Base-by-base conservation (phyloP, 2,888 invertebrate species). In the Blastobasis lacticolella region DNA sequence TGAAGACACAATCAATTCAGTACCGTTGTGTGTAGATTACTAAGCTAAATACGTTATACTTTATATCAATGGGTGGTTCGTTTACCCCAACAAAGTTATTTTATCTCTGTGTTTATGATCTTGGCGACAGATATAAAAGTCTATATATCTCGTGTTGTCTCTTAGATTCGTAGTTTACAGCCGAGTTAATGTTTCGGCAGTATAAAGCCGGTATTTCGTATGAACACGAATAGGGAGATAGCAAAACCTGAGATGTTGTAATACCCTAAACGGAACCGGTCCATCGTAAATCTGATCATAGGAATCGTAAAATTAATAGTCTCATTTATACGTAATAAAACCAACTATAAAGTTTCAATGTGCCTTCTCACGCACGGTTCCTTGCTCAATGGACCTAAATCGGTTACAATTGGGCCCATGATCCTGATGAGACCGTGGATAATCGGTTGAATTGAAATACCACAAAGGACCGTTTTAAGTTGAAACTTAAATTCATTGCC, bases 241-340 rank as follows among this genome's bases (percentile, higher is more conserved):
- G 66, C 64, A 67, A 58, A 67, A 72, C 66, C 65, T 64, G 56
- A 66, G 59, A 63, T 64, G 69, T 62, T 66, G 68, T 69, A 68
- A 70, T 60, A 61, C 62, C 56, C 64, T 63, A 68, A 67, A 69
- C 63, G 59, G 61, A 73, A 73, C 72, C 68, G 69, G 71, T 72
- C 59, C 61, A 65, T 77, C 79, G 68, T 86, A 78, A 82, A 83
- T 64, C 72, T 79, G 79, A 83, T 82, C 81, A 81, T 75, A 70
- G 67, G 68, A 73, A 74, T 78, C 74, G 82, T 84, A 82, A 80
- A 81, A 76, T 78, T 84, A 77, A 85, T 76, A 72, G 77, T 73
- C 83, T 83, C 81, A 83, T 86, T 84, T 84, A 79, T 75, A 77
- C 66, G 73, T 79, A 79, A 84, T 85, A 84, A 87, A 86, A 76